Base-by-base conservation (phyloP, 2,113 vertebrate genomes). In the Megaleporinus macrocephalus region DNA sequence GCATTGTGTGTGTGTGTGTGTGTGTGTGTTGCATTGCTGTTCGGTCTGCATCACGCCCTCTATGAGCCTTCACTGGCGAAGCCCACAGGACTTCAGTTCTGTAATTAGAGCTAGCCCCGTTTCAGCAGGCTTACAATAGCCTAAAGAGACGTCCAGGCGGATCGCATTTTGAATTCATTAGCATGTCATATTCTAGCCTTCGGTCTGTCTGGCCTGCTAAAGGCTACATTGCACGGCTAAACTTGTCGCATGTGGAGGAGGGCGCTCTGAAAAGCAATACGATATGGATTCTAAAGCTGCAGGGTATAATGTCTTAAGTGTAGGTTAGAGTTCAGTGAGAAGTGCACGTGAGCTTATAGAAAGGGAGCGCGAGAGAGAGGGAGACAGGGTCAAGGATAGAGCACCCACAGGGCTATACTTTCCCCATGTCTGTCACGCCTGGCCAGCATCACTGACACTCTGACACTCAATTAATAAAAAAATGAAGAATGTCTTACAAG, bases 381-480 rank as follows among this genome's bases (percentile, higher is more conserved):
- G 18, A 44, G 26, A 77, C 68, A 73, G 78, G 86, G 78, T 86
- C 66, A 85, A 83, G 82, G 86, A 75, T 69, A 26, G 83, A 47
- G 79, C 73, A 82, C 66, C 51, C 44, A 80, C 33, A 51, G 22
- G 76, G 71, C 41, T 36, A 57, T 78, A 70, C 33, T 41, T 77
- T 80, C 53, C 77, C 30, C 15, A 20, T 76, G 80, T 84, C 83
- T 73, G 78, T 89, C 88, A 81, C 63, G 68, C 74, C 73, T 79
- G 77, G 75, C 77, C 65, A 82, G 65, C 66, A 24, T 57, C 49
- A 44, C 75, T 80, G 76, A 76, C 69, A 83, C 62, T 69, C 78
- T 84, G 88, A 86, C 84, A 81, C 69, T 75, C 71, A 86, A 84
- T 89, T 86, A 86, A 87, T 89, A 87, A 89, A 87, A 61, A 82